Evolutionary conservation across 2,113 vertebrate genomes (phyloP), one percentile per base, ranked within the genome.

Genomic region (Kryptolebias marmoratus): DNA sequence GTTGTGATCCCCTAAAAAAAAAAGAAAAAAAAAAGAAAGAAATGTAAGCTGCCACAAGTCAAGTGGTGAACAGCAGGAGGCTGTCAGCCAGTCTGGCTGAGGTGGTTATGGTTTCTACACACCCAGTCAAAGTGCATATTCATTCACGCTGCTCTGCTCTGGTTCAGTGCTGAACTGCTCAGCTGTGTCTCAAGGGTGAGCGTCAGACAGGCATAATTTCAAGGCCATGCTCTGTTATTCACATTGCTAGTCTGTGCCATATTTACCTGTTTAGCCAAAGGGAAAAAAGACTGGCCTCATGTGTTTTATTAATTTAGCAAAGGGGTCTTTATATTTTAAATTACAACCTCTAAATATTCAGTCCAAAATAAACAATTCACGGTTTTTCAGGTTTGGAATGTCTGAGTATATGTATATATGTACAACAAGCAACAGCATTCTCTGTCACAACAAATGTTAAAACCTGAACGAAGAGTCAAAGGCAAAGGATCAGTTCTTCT

Each of bases 121-220:
- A 54, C 79, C 82, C 70, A 85, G 79, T 87, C 88, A 83, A 81
- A 87, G 88, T 86, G 81, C 85, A 88, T 88, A 85, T 88, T 87
- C 83, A 87, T 89, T 82, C 80, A 79, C 30, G 53, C 64, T 78
- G 75, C 75, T 82, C 63, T 11, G 81, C 68, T 89, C 73, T 76
- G 75, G 81, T 90, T 88, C 81, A 88, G 79, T 62, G 56, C 83
- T 90, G 86, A 90, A 87, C 90, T 83, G 88, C 82, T 89, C 84
- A 88, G 81, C 89, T 87, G 88, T 85, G 84, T 88, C 89, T 89
- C 87, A 72, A 83, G 85, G 90, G 90, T 83, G 85, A 85, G 67
- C 72, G 71, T 86, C 82, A 88, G 74, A 82, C 82, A 85, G 79
- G 78, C 82, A 81, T 87, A 80, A 90, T 90, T 87, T 87, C 81